A percentile compares a stretch with the other conserved stretches of the same genome.
These are phyloP conservation scores for Acomys russatus DNA, from an alignment of 2,797 vertebrate genomes.

Conservation along the genomic window DNA sequence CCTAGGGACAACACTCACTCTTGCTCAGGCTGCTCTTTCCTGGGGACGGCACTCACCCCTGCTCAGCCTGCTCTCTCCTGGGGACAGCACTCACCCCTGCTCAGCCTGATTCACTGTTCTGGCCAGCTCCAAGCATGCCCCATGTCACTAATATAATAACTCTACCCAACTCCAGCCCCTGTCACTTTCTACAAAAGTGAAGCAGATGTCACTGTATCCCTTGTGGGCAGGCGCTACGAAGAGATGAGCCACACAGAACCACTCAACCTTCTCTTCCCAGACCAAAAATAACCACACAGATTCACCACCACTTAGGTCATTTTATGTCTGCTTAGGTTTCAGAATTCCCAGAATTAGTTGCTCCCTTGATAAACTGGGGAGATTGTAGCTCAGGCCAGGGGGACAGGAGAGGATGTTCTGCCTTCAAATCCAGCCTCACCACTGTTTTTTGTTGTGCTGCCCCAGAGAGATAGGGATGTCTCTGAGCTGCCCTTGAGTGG, in stretches of 20 bases:
- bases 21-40: no score
- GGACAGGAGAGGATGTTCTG: not conserved
- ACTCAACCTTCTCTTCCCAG: fast-evolving
- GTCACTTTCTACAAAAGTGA: not conserved
- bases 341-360: not conserved
- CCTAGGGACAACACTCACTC: no score
- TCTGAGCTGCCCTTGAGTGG: not conserved
- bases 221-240: not conserved
- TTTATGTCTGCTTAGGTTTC: fast-evolving
- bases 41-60: no score
- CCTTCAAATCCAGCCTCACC: not conserved
- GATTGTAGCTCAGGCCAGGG: not conserved
- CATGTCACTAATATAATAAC: not conserved
- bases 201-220: not conserved
- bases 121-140: not conserved
- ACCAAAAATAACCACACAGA: not conserved
- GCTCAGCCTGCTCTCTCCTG: no score
- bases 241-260: fast-evolving
- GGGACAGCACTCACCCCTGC: no score
- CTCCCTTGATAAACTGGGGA: not conserved
- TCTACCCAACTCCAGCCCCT: not conserved
- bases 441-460: not conserved
- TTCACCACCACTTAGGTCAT: fast-evolving
- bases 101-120: not conserved
- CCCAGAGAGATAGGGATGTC: not conserved